Evolutionary conservation across 2,113 vertebrate species (phyloP), one percentile per base, ranked within the genome.

Genomic region (Cromileptes altivelis): DNA sequence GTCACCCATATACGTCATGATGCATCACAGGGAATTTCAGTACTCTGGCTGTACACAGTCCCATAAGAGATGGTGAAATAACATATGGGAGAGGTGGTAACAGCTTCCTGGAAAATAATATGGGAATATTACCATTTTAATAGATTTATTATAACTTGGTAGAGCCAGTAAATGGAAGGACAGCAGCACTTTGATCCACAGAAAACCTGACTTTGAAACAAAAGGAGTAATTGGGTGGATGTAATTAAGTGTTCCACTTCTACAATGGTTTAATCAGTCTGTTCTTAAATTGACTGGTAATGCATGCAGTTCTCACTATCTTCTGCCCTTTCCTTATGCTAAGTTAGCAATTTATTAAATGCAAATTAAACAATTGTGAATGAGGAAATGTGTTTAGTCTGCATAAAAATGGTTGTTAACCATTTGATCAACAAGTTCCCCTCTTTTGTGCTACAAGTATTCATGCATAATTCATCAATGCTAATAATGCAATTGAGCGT

Each of bases 311-410:
- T 2, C 62, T 52, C 81, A 55, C 52, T 45, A 72, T 7, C 62
- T 19, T 13, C 33, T 90, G 87, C 78, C 88, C 88, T 94, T 92
- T 92, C 63, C 71, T 81, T 85, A 88, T 91, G 93, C 91, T 85
- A 90, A 92, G 74, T 85, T 85, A 76, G 82, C 82, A 91, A 90
- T 88, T 93, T 84, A 80, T 87, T 80, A 84, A 80, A 93, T 91
- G 91, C 86, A 92, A 93, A 92, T 92, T 85, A 47, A 84, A 91
- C 81, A 88, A 84, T 67, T 78, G 57, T 74, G 62, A 82, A 85
- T 58, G 70, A 40, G 23, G 33, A 83, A 93, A 93, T 89, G 47
- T 82, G 88, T 90, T 64, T 78, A 86, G 72, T 91, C 80, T 81
- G 80, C 86, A 89, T 70, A 87, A 91, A 89, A 65, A 80, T 53